Evolutionary conservation across 2,113 vertebrate species (phyloP), one percentile per base, ranked within the genome.

Genomic region (Laticauda laticaudata): DNA sequence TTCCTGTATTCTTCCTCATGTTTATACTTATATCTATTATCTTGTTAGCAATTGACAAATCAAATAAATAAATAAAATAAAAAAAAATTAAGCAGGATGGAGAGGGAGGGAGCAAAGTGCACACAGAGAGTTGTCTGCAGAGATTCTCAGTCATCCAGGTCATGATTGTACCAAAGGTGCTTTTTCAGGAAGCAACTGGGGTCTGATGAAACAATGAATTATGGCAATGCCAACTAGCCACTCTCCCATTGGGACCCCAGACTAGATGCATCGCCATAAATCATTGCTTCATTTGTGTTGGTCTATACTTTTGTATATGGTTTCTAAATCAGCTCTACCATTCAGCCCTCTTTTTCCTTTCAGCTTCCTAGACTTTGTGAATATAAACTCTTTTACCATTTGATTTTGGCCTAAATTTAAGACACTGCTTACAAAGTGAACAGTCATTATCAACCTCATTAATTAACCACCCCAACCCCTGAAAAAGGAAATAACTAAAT

Each of bases 401-500:
- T 64, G 45, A 81, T 86, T 93, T 94, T 92, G 91, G 92, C 91
- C 53, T 11, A 89, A 6, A 56, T 39, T 90, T 87, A 94, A 96
- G 94, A 39, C 93, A 94, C 61, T 93, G 93, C 48, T 55, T 0
- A 69, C 55, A 87, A 92, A 93, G 95, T 89, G 85, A 89, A 85
- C 43, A 86, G 87, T 53, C 43, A 92, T 20, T 85, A 59, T 39
- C 75, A 88, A 89, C 24, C 24, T 91, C 69, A 59, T 96, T 95
- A 95, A 94, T 96, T 96, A 93, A 90, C 96, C 96, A 96, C 81
- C 95, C 95, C 92, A 94, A 94, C 92, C 93, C 93, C 93, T 94
- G 69, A 97, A 94, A 90, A 51, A 88, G 21, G 69, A 56, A 86
- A 95, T 75, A 91, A 75, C 94, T 92, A 93, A 95, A 92, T 94